Evolutionary conservation across 2,888 invertebrate species (phyloP).

Genomic region (Tachina grossa): DNA sequence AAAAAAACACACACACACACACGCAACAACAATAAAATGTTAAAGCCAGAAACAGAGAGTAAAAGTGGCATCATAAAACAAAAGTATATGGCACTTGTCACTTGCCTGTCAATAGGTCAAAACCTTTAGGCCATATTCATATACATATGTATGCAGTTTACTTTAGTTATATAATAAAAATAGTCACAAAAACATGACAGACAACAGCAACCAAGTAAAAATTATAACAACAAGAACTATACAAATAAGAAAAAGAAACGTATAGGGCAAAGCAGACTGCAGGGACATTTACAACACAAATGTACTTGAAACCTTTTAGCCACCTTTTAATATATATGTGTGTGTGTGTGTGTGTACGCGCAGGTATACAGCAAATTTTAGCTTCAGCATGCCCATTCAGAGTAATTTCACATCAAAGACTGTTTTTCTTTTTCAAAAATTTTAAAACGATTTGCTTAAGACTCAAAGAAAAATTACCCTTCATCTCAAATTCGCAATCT

Average conservation of each 20-base stretch:
- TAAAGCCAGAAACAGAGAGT: slow-evolving; percentile 20
- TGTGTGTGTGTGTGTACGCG: background rate
- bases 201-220: slow-evolving; percentile 8
- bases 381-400: too few species aligned
- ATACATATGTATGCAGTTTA: background rate
- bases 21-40: background rate
- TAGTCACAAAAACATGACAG: background rate
- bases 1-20: background rate
- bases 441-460: too few species aligned
- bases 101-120: slow-evolving; percentile 70
- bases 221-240: background rate
- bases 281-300: slow-evolving; percentile 36
- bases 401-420: too few species aligned
- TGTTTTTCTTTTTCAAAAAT: too few species aligned
- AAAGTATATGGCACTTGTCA: slow-evolving; percentile 57
- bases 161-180: background rate
- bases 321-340: background rate
- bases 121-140: slow-evolving; percentile 54
- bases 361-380: background rate
- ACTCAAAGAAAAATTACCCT: too few species aligned
- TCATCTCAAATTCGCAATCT: too few species aligned
- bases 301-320: slow-evolving; percentile 9
- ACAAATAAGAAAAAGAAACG: background rate
- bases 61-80: slow-evolving; percentile 41
- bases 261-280: background rate